Conservation (phyloP, 1,140 invertebrate species). For the Drosophila leontia region DNA sequence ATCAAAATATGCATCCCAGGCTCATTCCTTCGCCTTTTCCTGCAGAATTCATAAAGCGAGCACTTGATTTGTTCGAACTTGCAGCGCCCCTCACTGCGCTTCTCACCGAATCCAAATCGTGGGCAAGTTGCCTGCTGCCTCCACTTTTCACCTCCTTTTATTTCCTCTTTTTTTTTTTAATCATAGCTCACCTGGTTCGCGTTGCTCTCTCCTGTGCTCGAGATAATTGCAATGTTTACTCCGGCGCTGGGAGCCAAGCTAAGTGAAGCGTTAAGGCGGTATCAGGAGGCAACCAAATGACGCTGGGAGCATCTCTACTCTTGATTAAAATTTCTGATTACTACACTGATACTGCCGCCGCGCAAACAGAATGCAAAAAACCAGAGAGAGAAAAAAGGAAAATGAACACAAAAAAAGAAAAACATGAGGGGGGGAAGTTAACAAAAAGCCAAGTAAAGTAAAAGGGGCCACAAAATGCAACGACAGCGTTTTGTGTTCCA, state of each 20-base stretch:
- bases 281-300: constrained; percentile 34
- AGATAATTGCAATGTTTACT: constrained; percentile 81
- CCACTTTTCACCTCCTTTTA: neutral
- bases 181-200: constrained; percentile 69
- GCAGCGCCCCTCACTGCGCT: constrained; percentile 28
- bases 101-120: constrained; percentile 13
- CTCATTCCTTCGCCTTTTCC: neutral
- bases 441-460: constrained; percentile 55
- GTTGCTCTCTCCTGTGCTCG: constrained; percentile 58
- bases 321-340: constrained; percentile 84
- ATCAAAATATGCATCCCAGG: constrained; percentile 3
- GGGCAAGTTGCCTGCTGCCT: neutral
- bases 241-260: constrained; percentile 52
- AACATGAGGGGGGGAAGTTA: constrained; percentile 7
- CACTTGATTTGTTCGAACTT: constrained; percentile 74
- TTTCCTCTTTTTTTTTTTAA: constrained; percentile 52
- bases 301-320: constrained; percentile 45
- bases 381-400: constrained; percentile 22
- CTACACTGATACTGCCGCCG: constrained; percentile 65
- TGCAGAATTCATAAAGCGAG: constrained; percentile 54
- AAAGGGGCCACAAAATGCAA: constrained; percentile 75
- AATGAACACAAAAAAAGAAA: constrained; percentile 29
- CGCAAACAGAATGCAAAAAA: constrained; percentile 55
- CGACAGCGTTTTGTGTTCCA: constrained; percentile 69
- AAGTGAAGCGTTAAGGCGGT: constrained; percentile 80